Percentiles rank a stretch among this genome's conserved stretches.
phyloP scores from a whole-genome alignment of 2,797 vertebrate species.

The Notoglanidium macrostoma region DNA sequence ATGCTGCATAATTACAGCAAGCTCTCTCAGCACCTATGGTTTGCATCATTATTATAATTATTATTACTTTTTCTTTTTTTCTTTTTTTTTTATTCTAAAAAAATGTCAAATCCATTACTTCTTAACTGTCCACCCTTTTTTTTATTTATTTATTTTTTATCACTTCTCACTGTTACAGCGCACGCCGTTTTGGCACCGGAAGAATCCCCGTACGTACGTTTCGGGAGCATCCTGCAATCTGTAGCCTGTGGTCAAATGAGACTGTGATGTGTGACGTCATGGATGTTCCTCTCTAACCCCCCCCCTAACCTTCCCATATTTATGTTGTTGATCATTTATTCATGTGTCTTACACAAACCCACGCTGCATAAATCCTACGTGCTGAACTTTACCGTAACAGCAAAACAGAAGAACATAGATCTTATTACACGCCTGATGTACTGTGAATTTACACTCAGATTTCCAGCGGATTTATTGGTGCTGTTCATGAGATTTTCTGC shows the following conservation, averaged over 20 bases:
- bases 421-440: conserved; percentile 32
- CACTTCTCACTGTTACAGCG: conserved; percentile 11
- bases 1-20: neutral
- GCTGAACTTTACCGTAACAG: conserved; percentile 19
- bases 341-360: neutral
- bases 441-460: conserved; percentile 44
- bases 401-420: conserved; percentile 23
- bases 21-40: neutral
- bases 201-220: neutral
- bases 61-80: neutral
- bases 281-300: neutral
- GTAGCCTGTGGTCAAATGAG: conserved; percentile 15
- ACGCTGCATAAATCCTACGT: conserved; percentile 16
- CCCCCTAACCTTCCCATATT: neutral
- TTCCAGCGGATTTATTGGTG: conserved; percentile 36
- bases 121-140: conserved; percentile 6
- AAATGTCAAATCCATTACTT: conserved; percentile 19
- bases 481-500: conserved; percentile 32
- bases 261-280: conserved; percentile 16
- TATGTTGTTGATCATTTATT: neutral
- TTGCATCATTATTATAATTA: neutral
- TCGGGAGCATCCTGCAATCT: neutral
- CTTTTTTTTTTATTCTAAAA: conserved; percentile 13
- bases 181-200: conserved; percentile 2
- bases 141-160: neutral